A percentile compares a stretch with the other conserved stretches of the same genome.
Conservation (phyloP, 2,797 vertebrate species). For the Mormyrus proboscirostris region DNA sequence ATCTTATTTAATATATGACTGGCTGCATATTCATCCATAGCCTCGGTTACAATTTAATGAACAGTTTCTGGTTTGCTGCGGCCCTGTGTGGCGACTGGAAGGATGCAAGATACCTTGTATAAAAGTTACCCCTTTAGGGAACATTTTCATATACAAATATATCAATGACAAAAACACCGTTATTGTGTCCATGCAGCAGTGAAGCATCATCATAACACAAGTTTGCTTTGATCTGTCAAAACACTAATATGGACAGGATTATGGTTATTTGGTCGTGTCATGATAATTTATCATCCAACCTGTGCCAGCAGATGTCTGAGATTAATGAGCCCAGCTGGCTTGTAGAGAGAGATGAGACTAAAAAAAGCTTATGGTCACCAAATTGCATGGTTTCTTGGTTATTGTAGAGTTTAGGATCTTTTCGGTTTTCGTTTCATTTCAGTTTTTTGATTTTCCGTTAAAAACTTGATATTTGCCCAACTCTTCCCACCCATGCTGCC, state of each 20-base stretch:
- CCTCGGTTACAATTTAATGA: background rate
- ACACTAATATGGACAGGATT: background rate
- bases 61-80: background rate
- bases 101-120: background rate
- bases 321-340: background rate
- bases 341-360: background rate
- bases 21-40: background rate
- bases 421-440: background rate
- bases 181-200: background rate
- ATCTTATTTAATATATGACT: background rate
- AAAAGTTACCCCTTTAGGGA: background rate
- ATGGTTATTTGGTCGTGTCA: background rate
- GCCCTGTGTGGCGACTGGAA: background rate
- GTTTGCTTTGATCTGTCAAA: background rate
- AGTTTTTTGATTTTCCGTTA: background rate
- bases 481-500: background rate
- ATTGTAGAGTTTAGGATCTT: background rate
- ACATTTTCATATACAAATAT: background rate
- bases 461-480: too few relatives aligned
- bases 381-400: background rate
- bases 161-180: background rate
- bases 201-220: background rate
- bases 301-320: background rate
- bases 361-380: background rate
- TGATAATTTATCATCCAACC: background rate